Evolutionary conservation across 2,113 vertebrate species (phyloP).

Genomic region (Paedocypris sp.): DNA sequence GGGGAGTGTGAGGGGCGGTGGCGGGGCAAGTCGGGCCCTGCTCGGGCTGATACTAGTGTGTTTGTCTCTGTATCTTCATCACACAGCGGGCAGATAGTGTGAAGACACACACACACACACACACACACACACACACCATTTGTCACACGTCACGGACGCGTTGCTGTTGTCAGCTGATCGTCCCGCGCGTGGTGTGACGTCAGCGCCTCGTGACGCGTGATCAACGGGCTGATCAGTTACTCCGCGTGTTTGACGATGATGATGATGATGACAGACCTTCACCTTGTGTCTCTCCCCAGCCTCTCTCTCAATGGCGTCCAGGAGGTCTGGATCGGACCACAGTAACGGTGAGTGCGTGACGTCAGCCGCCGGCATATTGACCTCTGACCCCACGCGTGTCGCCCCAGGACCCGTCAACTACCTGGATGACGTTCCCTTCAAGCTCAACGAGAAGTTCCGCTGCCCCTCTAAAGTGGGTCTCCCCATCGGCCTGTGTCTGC

Average conservation of each 20-base stretch:
- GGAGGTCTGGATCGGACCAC: constrained; percentile 86
- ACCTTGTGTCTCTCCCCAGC: constrained; percentile 44
- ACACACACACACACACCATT: no score
- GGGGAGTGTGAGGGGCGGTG: constrained; percentile 54
- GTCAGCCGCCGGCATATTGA: no score
- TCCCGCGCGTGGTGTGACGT: no score
- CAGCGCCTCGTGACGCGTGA: no score
- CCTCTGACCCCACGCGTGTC: constrained; percentile 5
- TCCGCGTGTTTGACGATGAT: no score
- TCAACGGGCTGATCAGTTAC: no score
- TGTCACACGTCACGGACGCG: no score
- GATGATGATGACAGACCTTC: not conserved
- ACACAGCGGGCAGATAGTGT: no score
- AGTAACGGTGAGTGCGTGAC: constrained; percentile 75
- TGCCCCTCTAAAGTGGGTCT: constrained; percentile 87
- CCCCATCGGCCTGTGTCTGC: constrained; percentile 80
- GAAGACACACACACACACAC: no score
- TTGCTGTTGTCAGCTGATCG: no score
- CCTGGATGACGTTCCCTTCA: constrained; percentile 95
- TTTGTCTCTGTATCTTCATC: no score
- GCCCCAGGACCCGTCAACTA: constrained; percentile 83
- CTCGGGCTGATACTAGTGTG: no score
- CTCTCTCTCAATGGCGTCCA: constrained; percentile 93
- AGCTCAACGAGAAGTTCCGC: constrained; percentile 90
- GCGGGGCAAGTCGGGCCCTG: constrained; percentile 34